Conservation (phyloP, 2,797 vertebrate genomes). For the Coracias cyanogaster region DNA sequence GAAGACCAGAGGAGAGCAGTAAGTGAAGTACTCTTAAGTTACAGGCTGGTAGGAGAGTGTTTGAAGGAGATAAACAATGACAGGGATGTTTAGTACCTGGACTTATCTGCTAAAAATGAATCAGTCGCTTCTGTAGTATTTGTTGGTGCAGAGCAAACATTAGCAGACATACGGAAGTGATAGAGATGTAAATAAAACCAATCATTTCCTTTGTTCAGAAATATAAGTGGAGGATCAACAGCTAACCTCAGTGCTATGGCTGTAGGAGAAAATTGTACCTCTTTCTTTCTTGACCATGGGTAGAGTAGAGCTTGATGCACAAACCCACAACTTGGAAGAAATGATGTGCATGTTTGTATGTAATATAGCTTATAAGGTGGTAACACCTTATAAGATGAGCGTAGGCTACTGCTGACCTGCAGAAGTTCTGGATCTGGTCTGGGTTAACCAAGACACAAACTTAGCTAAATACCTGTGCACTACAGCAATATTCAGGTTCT, state of each 20-base stretch:
- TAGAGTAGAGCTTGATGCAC: not conserved
- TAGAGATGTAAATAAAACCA: not conserved
- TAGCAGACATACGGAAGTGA: not conserved
- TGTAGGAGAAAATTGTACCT: not conserved
- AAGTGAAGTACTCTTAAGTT: constrained; percentile 32
- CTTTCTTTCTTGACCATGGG: not conserved
- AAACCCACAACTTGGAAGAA: accelerated
- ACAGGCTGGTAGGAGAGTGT: not conserved
- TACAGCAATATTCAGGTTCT: not conserved
- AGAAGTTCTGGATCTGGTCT: not conserved
- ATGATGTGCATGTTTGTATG: accelerated
- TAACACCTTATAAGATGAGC: not conserved
- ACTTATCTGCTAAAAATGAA: not conserved
- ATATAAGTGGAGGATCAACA: not conserved
- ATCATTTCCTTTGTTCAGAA: not conserved
- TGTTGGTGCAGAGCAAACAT: not conserved
- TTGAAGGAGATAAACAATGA: not conserved
- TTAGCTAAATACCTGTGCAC: not conserved
- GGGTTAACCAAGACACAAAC: not conserved
- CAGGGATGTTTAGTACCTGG: not conserved
- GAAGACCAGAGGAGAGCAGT: constrained; percentile 78
- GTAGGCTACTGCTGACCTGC: not conserved
- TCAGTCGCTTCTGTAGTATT: not conserved
- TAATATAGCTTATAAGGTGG: not conserved
- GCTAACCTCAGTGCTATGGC: not conserved